Percentiles rank a stretch among this genome's conserved stretches.
Evolutionary conservation across 2,797 vertebrate genomes (phyloP).

Genomic region (Anguilla megastoma): DNA sequence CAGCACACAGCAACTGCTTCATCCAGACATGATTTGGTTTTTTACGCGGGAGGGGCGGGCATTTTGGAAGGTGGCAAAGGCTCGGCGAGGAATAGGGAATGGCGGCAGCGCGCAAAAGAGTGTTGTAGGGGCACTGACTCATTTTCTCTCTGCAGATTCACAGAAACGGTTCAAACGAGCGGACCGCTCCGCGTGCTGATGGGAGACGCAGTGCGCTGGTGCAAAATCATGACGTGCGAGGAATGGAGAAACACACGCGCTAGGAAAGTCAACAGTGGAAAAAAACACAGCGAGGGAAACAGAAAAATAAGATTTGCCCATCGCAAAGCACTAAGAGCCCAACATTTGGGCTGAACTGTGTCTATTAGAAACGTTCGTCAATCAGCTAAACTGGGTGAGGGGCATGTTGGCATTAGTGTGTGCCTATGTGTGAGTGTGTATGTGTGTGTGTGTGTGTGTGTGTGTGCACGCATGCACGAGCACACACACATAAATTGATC

Average conservation of each 20-base stretch:
- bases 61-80: not conserved
- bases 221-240: not conserved
- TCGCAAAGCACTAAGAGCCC: not conserved
- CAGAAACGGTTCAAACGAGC: not conserved
- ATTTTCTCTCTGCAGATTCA: not conserved
- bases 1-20: not conserved
- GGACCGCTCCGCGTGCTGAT: not conserved
- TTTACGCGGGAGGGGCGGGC: not conserved
- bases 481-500: no score
- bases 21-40: not conserved
- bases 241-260: not conserved
- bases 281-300: not conserved
- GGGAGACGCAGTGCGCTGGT: not conserved
- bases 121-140: constrained; percentile 14
- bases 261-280: not conserved
- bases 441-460: not conserved
- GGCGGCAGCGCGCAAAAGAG: not conserved
- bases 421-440: not conserved
- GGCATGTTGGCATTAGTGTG: not conserved
- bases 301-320: not conserved
- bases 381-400: not conserved
- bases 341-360: not conserved
- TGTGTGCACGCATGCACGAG: no score
- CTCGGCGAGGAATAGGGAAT: not conserved
- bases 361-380: not conserved